Conservation (phyloP, 2,888 invertebrate species). For the Eretmocerus hayati region DNA sequence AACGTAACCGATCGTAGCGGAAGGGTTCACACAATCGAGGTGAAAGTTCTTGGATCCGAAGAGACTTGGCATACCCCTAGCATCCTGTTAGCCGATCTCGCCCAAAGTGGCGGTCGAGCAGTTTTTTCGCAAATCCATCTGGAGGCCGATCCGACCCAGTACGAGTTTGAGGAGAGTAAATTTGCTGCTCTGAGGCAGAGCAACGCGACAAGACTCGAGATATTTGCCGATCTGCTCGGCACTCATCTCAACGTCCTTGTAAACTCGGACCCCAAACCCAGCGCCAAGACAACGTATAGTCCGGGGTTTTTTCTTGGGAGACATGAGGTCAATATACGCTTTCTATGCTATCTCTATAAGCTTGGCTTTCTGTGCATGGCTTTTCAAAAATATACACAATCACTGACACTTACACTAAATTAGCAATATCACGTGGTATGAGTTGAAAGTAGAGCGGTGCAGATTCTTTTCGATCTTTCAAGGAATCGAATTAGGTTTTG, state of each 20-base stretch:
- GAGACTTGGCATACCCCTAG: slow-evolving; percentile 86
- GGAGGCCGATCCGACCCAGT: slow-evolving; percentile 68
- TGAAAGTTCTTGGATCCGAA: slow-evolving; percentile 72
- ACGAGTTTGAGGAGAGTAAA: slow-evolving; percentile 57
- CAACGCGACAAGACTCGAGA: slow-evolving; percentile 68
- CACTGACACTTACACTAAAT: too few relatives aligned
- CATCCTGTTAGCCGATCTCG: slow-evolving; percentile 62
- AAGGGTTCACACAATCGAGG: slow-evolving; percentile 63
- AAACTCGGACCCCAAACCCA: slow-evolving; percentile 31
- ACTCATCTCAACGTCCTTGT: slow-evolving; percentile 65
- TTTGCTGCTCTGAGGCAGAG: slow-evolving; percentile 54
- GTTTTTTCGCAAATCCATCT: slow-evolving; percentile 80
- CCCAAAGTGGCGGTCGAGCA: slow-evolving; percentile 62
- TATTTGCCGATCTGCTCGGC: slow-evolving; percentile 67
- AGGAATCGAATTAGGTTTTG: too few relatives aligned
- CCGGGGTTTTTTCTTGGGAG: slow-evolving; percentile 72
- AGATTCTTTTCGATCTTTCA: too few relatives aligned
- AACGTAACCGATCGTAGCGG: slow-evolving; percentile 45
- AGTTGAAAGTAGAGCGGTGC: too few relatives aligned
- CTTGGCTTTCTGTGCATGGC: too few relatives aligned
- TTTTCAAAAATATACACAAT: too few relatives aligned
- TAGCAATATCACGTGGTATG: too few relatives aligned
- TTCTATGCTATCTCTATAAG: too few relatives aligned
- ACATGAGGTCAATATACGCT: slow-evolving; percentile 80
- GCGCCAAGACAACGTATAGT: slow-evolving; percentile 47